Evolutionary conservation across 1,140 invertebrate genomes (phyloP).

Genomic region (Pseudomyrmex pallidus): DNA sequence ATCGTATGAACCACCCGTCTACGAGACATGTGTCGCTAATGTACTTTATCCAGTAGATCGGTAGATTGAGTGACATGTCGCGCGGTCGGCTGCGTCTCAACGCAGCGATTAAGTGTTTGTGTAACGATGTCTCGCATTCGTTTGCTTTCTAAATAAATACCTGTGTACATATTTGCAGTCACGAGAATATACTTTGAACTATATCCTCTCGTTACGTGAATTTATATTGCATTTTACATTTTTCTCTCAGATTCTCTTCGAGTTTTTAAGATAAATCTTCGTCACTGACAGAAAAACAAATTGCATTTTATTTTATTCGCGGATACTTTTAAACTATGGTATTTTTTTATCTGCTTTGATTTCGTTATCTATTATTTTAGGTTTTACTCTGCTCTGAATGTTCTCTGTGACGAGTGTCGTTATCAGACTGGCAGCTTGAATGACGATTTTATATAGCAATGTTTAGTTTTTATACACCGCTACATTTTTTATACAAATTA

Average conservation of each 20-base stretch:
- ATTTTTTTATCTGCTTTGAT: neutral
- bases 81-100: conserved; percentile 44
- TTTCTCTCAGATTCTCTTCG: neutral
- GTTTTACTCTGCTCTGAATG: neutral
- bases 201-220: conserved; percentile 26
- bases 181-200: conserved; percentile 48
- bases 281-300: neutral
- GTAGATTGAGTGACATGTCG: conserved; percentile 60
- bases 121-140: conserved; percentile 77
- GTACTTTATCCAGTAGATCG: conserved; percentile 64
- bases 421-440: no score
- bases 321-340: neutral
- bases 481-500: no score
- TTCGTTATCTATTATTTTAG: neutral
- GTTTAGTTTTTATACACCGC: no score
- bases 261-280: conserved; percentile 4
- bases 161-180: conserved; percentile 73
- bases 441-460: no score
- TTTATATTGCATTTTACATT: conserved; percentile 8
- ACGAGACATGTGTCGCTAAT: conserved; percentile 66
- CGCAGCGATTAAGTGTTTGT: conserved; percentile 81
- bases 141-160: conserved; percentile 78
- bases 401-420: no score
- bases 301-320: neutral
- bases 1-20: conserved; percentile 58